These are phyloP conservation scores for Salmo trutta DNA, from an alignment of 2,797 vertebrate species.

Conservation along the genomic window DNA sequence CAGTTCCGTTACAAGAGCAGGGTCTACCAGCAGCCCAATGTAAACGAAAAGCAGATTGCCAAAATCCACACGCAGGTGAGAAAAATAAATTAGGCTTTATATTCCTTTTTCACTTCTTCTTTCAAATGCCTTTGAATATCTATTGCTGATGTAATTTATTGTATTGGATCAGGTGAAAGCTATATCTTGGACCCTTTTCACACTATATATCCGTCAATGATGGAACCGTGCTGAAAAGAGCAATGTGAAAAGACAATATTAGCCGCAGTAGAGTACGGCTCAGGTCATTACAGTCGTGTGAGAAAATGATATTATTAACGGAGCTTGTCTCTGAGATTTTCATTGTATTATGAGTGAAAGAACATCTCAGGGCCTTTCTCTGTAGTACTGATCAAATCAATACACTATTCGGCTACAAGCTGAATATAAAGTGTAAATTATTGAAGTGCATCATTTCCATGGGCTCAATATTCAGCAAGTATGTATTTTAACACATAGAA, in stretches of 20 bases:
- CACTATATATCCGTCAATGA: background rate
- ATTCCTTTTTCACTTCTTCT: background rate
- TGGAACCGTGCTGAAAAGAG: background rate
- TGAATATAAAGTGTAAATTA: slow-evolving; percentile 27
- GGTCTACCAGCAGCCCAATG: slow-evolving; percentile 79
- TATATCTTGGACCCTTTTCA: background rate
- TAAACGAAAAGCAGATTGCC: slow-evolving; percentile 85
- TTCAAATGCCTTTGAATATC: background rate
- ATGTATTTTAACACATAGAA: background rate
- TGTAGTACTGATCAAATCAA: background rate
- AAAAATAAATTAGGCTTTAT: background rate
- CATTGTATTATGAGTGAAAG: background rate
- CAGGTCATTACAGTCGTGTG: background rate
- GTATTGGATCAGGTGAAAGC: background rate
- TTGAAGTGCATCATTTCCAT: slow-evolving; percentile 17
- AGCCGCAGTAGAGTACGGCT: background rate
- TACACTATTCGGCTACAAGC: too few species aligned
- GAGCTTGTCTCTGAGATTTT: background rate
- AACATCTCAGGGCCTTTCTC: background rate
- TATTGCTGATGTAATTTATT: background rate
- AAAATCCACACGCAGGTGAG: slow-evolving; percentile 86
- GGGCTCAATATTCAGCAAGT: background rate
- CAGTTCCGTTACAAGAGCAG: slow-evolving; percentile 89
- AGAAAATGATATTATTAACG: background rate
- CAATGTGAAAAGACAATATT: background rate